A percentile compares a stretch with the other conserved stretches of the same genome.
Conservation (phyloP, 2,888 invertebrate species). For the Polylopha cassiicola region DNA sequence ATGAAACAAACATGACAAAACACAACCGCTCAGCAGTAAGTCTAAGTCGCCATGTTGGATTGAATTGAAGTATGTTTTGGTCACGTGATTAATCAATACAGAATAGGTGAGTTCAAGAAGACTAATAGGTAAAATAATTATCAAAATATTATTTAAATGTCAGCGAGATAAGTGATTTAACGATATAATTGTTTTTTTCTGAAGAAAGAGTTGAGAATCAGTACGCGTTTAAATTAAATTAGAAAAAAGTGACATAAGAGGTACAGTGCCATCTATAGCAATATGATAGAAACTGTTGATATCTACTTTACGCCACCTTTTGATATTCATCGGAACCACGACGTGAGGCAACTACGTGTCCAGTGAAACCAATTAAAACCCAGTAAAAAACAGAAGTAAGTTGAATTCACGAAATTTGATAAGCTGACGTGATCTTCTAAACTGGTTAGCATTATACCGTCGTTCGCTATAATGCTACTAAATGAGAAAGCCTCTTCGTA, state of each 20-base stretch:
- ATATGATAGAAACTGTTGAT: too few relatives aligned
- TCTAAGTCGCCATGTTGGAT: conserved; percentile 79
- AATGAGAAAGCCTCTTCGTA: conserved; percentile 29
- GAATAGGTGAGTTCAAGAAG: conserved; percentile 13
- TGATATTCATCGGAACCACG: conserved; percentile 27
- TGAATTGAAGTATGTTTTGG: conserved; percentile 71
- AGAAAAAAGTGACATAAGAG: too few relatives aligned
- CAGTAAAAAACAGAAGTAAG: conserved; percentile 12
- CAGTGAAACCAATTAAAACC: conserved; percentile 2
- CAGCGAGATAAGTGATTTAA: too few relatives aligned
- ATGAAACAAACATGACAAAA: conserved; percentile 67
- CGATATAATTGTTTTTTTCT: too few relatives aligned
- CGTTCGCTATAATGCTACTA: conserved; percentile 33
- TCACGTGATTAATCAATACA: conserved; percentile 78
- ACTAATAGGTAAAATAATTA: too few relatives aligned
- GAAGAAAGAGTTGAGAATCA: too few relatives aligned
- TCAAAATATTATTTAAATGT: too few relatives aligned
- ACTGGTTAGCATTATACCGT: conserved; percentile 34
- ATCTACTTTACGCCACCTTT: too few relatives aligned
- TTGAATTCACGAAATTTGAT: neutral
- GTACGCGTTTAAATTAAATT: too few relatives aligned
- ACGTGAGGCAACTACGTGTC: conserved; percentile 37
- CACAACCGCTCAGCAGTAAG: conserved; percentile 69
- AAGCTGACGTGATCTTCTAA: conserved; percentile 22
- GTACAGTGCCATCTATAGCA: conserved; percentile 40